These are phyloP conservation scores for Plectropomus leopardus DNA, from an alignment of 2,113 vertebrate species.

Conservation along the genomic window DNA sequence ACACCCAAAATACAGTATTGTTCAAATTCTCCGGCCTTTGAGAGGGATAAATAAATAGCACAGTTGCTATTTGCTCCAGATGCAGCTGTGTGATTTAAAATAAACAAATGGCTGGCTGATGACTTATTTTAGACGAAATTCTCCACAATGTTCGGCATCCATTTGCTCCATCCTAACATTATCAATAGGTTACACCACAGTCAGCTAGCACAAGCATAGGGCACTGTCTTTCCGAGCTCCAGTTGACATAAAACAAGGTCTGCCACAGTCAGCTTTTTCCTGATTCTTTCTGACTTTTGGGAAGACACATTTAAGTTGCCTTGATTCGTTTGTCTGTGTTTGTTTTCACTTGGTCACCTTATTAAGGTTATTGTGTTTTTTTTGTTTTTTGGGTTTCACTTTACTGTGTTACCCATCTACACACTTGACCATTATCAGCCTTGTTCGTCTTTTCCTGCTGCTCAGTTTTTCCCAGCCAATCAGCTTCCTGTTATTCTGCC, in stretches of 20 bases:
- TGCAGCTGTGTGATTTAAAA: slow-evolving; percentile 15
- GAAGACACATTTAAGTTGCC: too few species aligned
- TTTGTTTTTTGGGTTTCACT: too few species aligned
- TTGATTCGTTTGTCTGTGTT: too few species aligned
- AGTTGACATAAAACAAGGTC: neutral
- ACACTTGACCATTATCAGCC: too few species aligned
- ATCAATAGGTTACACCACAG: neutral
- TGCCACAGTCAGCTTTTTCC: too few species aligned
- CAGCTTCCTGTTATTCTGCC: too few species aligned
- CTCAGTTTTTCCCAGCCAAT: too few species aligned
- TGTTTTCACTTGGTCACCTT: too few species aligned
- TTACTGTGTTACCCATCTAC: too few species aligned
- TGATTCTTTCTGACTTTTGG: too few species aligned
- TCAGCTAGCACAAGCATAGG: neutral
- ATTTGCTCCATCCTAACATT: slow-evolving; percentile 4
- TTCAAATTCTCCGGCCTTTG: slow-evolving; percentile 36
- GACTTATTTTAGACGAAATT: slow-evolving; percentile 23
- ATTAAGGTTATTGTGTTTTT: too few species aligned
- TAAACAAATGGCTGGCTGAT: neutral
- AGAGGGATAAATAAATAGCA: slow-evolving; percentile 8
- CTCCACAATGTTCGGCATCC: neutral
- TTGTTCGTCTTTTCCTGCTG: too few species aligned
- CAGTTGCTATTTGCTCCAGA: slow-evolving; percentile 33
- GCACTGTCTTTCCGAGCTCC: neutral
- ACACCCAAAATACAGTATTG: slow-evolving; percentile 47